phyloP scores from a whole-genome alignment of 35 echinoderm and acorn worm species.

The Stichopus chloronotus region DNA sequence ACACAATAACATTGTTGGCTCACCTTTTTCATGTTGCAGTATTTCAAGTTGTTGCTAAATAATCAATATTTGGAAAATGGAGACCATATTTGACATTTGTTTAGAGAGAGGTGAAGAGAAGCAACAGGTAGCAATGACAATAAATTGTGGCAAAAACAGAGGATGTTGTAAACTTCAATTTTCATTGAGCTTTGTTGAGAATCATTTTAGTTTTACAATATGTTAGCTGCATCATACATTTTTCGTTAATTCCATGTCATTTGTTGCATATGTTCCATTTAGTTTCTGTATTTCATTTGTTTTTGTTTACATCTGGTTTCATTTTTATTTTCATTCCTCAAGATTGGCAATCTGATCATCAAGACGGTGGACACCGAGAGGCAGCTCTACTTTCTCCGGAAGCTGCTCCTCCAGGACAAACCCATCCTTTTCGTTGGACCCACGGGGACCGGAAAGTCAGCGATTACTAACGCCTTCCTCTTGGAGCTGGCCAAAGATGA shows the following conservation, averaged over 20 bases:
- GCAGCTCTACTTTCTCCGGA: slow-evolving; percentile 89
- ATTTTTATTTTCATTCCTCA: background rate
- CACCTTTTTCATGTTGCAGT: too few species aligned
- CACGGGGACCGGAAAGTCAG: slow-evolving; percentile 97
- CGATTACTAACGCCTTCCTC: slow-evolving; percentile 94
- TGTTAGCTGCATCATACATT: too few species aligned
- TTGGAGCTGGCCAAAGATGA: slow-evolving; percentile 86
- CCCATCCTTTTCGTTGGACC: slow-evolving; percentile 97
- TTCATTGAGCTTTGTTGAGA: too few species aligned
- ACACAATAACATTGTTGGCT: too few species aligned
- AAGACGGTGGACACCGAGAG: slow-evolving; percentile 93
- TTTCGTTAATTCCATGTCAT: background rate
- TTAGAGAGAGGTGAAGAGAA: too few species aligned
- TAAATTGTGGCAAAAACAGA: too few species aligned
- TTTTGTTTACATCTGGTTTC: background rate
- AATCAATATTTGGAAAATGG: too few species aligned
- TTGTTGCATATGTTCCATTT: background rate
- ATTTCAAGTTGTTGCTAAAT: too few species aligned
- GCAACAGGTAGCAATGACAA: too few species aligned
- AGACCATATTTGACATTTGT: too few species aligned
- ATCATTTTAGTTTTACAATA: too few species aligned
- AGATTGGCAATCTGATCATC: slow-evolving; percentile 93
- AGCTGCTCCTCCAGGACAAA: slow-evolving; percentile 80
- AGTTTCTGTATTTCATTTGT: background rate
- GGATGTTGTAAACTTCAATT: too few species aligned